Evolutionary conservation across 2,888 invertebrate genomes (phyloP).

Genomic region (Meandrusa payeni): DNA sequence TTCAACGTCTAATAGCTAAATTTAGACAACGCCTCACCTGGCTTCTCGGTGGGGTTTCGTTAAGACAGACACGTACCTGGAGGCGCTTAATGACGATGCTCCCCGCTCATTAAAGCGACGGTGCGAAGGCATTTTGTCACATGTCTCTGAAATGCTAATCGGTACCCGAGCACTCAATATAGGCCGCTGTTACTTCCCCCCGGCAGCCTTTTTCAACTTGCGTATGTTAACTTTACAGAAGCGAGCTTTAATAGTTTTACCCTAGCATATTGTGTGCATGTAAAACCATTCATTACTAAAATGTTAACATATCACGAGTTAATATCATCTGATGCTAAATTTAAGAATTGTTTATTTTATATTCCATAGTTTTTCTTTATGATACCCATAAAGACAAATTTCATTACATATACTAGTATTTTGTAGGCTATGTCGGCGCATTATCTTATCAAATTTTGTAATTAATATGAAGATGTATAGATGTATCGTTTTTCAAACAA

Average conservation of each 20-base stretch:
- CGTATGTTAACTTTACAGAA: conserved; percentile 40
- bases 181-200: conserved; percentile 53
- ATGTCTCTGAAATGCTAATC: conserved; percentile 76
- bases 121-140: conserved; percentile 61
- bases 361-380: too few species aligned
- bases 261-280: background rate
- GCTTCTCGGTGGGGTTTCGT: conserved; percentile 38
- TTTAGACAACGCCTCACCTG: conserved; percentile 47
- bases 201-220: conserved; percentile 53
- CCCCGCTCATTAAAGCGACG: conserved; percentile 67
- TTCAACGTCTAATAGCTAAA: conserved; percentile 59
- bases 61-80: conserved; percentile 43
- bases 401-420: too few species aligned
- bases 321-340: too few species aligned
- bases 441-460: too few species aligned
- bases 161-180: conserved; percentile 69
- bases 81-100: conserved; percentile 71
- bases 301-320: too few species aligned
- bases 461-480: too few species aligned
- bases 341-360: too few species aligned
- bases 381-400: too few species aligned
- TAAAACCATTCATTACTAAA: too few species aligned
- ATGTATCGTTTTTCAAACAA: too few species aligned
- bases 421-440: too few species aligned
- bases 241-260: conserved; percentile 10